A percentile compares a stretch with the other conserved stretches of the same genome.
Conservation (phyloP, 2,797 vertebrate genomes). For the Sebastes taczanowskii region DNA sequence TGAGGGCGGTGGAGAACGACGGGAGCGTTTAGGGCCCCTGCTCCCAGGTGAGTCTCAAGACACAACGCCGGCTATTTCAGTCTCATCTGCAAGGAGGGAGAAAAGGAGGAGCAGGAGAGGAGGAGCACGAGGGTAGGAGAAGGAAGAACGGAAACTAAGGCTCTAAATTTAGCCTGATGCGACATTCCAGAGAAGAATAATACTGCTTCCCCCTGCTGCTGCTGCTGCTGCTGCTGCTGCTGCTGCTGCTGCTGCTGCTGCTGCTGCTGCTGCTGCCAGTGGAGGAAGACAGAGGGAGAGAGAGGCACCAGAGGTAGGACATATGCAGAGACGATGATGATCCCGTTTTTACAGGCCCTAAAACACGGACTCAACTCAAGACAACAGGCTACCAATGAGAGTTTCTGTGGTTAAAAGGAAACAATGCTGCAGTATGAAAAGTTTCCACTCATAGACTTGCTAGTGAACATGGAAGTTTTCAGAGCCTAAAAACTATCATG, state of each 20-base stretch:
- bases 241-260: slow-evolving; percentile 34
- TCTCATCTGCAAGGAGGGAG: slow-evolving; percentile 58
- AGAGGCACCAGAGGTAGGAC: slow-evolving; percentile 28
- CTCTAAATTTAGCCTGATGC: slow-evolving; percentile 79
- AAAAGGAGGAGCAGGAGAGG: slow-evolving; percentile 48
- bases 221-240: slow-evolving; percentile 35
- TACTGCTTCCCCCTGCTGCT: slow-evolving; percentile 65
- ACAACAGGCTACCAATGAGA: background rate
- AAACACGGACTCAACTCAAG: background rate
- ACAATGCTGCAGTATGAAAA: slow-evolving; percentile 11
- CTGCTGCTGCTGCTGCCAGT: slow-evolving; percentile 32
- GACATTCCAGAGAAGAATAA: slow-evolving; percentile 81
- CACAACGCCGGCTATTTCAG: slow-evolving; percentile 59
- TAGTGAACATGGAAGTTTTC: slow-evolving; percentile 29
- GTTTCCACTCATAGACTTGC: slow-evolving; percentile 32
- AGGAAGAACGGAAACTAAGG: slow-evolving; percentile 73
- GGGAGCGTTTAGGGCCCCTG: slow-evolving; percentile 28
- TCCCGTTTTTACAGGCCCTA: background rate
- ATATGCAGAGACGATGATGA: background rate
- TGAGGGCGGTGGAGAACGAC: slow-evolving; percentile 1
- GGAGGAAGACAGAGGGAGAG: slow-evolving; percentile 28
- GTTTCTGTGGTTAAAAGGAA: slow-evolving; percentile 11
- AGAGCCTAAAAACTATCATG: slow-evolving; percentile 38
- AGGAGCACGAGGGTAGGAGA: slow-evolving; percentile 52
- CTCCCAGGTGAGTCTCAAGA: slow-evolving; percentile 67